Base-by-base conservation (phyloP, 2,888 invertebrate genomes). In the Sturmia bella region DNA sequence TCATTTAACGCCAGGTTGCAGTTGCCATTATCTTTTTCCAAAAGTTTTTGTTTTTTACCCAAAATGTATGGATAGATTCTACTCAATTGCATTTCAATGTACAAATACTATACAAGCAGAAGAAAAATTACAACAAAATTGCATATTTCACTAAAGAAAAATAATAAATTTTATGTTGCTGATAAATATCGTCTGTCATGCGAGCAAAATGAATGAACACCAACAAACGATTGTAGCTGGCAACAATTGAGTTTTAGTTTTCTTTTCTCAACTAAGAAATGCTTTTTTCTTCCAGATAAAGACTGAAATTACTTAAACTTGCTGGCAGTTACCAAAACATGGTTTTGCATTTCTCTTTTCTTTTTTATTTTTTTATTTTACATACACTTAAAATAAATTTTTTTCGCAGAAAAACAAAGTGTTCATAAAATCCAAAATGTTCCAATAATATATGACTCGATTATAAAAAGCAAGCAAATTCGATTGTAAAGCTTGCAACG, bases 161-260 rank as follows among this genome's bases (percentile, higher is more conserved):
- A 80, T 73, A 87, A 86, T 86, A 88, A 88, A 87, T 86, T 87
- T 86, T 87, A 88, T 85, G 86, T 87, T 85, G 82, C 87, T 87
- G 88, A 88, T 88, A 88, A 87, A 88, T 87, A 88, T 85, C 84
- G 86, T 84, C 88, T 87, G 85, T 86, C 87, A 87, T 83, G 76
- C 73, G 59, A 82, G 66, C 74, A 64, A 77, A 74, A 66, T 77
- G 76, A 74, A 75, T 69, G 68, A 64, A 68, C 72, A 76, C 48
- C 74, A 69, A 76, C 70, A 63, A 75, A 80, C 32, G 54, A 63
- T 52, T 75, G 64, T 54, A 61, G 66, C 70, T 79, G 61, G 32
- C 61, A 72, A 64, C 59, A 72, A 72, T 73, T 66, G 19, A 83
- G n/a, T 17, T 61, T 56, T 84, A 82, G 39, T 54, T 19, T n/a